Percentiles rank a stretch among this genome's conserved stretches.
These are phyloP conservation scores for Brachyhypopomus occidentalis DNA, from an alignment of 2,113 vertebrate species.

Conservation along the genomic window DNA sequence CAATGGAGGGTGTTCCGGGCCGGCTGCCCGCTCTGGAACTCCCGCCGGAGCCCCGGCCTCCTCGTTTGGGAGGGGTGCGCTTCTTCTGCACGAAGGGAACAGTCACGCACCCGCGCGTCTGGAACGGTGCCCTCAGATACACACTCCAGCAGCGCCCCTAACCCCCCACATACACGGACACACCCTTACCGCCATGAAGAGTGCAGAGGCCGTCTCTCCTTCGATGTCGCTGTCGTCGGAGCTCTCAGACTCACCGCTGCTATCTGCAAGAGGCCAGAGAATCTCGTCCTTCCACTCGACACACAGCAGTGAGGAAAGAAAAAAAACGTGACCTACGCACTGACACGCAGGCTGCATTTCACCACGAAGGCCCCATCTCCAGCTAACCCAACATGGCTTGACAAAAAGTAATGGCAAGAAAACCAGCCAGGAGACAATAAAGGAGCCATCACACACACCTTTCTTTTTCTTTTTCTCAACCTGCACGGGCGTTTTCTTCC, in stretches of 20 bases:
- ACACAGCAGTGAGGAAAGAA: neutral
- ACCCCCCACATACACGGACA: neutral
- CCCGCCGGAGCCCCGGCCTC: constrained; percentile 81
- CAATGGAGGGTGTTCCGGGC: constrained; percentile 82
- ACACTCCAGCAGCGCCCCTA: constrained; percentile 33
- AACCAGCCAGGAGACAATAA: no score
- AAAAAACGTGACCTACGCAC: neutral
- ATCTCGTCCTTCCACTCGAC: neutral
- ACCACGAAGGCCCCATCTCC: no score
- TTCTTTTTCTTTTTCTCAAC: constrained; percentile 86
- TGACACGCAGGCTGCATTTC: neutral
- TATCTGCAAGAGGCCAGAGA: constrained; percentile 71
- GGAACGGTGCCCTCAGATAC: neutral
- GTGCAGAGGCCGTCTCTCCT: constrained; percentile 83
- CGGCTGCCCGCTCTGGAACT: constrained; percentile 86
- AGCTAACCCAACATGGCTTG: no score
- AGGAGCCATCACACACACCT: constrained; percentile 65
- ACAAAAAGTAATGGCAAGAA: no score
- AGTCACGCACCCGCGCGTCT: neutral
- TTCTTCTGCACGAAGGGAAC: constrained; percentile 75
- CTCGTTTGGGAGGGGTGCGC: constrained; percentile 85
- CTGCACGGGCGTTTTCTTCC: constrained; percentile 83
- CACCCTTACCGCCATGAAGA: constrained; percentile 83
- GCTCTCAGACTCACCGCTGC: constrained; percentile 88
- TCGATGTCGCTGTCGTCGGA: constrained; percentile 95